A percentile compares a stretch with the other conserved stretches of the same genome.
phyloP scores from a whole-genome alignment of 2,888 invertebrate genomes.

The Deilephila elpenor region DNA sequence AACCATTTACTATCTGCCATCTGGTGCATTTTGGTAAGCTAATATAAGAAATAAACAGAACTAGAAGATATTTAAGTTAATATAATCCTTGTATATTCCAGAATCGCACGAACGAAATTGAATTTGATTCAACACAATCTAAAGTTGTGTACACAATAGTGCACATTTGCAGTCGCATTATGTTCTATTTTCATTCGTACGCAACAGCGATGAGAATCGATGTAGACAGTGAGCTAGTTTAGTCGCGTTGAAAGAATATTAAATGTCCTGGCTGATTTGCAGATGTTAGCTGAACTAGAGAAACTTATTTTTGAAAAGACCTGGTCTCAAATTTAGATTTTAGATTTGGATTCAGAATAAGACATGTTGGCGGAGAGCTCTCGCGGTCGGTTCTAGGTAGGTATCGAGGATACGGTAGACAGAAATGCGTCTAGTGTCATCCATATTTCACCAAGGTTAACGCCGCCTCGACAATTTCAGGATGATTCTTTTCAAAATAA shows the following conservation, averaged over 20 bases:
- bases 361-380: no score
- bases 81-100: not conserved
- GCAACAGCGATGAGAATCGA: constrained; percentile 35
- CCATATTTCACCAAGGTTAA: no score
- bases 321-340: no score
- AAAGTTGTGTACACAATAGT: constrained; percentile 55
- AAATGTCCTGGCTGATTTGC: constrained; percentile 5
- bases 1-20: no score
- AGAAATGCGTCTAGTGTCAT: no score
- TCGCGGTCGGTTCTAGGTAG: no score
- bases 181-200: constrained; percentile 48
- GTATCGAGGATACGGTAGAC: no score
- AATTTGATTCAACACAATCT: constrained; percentile 57
- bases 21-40: no score
- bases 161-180: constrained; percentile 48
- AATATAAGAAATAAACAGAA: no score
- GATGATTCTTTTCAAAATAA: no score
- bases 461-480: no score
- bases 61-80: not conserved
- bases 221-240: constrained; percentile 20
- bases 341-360: no score
- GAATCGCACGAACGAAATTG: constrained; percentile 56
- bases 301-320: not conserved
- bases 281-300: not conserved
- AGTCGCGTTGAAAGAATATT: not conserved